phyloP scores from a whole-genome alignment of 2,888 invertebrate species.

The Rhimphoctona megacephalus region DNA sequence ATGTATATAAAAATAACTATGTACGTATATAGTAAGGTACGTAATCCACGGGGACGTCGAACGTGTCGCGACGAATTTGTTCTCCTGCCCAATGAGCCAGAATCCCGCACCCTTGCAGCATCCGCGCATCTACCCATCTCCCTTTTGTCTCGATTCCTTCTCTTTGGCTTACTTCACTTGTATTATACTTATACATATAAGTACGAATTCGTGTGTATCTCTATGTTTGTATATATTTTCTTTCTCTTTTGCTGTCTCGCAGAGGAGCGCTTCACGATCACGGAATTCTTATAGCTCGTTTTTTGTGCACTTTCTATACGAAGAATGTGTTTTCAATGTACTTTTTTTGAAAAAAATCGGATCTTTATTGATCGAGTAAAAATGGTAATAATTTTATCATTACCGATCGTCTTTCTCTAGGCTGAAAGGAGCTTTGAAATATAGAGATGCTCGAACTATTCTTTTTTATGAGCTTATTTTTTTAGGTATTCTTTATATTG shows the following conservation, averaged over 20 bases:
- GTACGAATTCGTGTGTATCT: neutral
- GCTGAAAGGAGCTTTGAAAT: neutral
- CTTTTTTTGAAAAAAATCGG: neutral
- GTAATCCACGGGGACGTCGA: constrained; percentile 80
- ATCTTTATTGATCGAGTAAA: no score
- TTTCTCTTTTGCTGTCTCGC: constrained; percentile 29
- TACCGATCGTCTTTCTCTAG: neutral
- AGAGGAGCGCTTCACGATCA: constrained; percentile 39
- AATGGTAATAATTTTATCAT: neutral
- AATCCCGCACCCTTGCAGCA: constrained; percentile 75
- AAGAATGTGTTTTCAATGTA: neutral
- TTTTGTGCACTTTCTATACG: neutral
- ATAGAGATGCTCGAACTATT: neutral
- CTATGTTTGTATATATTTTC: constrained; percentile 1
- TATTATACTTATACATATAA: neutral
- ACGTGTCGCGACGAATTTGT: constrained; percentile 83
- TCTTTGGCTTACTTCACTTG: constrained; percentile 38
- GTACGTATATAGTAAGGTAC: constrained; percentile 66
- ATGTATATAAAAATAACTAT: constrained; percentile 33
- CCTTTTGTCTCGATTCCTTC: constrained; percentile 57
- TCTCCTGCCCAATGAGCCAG: constrained; percentile 83
- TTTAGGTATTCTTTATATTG: no score
- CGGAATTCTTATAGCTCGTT: constrained; percentile 16
- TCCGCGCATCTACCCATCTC: constrained; percentile 67
- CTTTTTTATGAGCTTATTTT: neutral